phyloP scores from a whole-genome alignment of 1,140 invertebrate genomes.

The Drosophila nigromelanica region DNA sequence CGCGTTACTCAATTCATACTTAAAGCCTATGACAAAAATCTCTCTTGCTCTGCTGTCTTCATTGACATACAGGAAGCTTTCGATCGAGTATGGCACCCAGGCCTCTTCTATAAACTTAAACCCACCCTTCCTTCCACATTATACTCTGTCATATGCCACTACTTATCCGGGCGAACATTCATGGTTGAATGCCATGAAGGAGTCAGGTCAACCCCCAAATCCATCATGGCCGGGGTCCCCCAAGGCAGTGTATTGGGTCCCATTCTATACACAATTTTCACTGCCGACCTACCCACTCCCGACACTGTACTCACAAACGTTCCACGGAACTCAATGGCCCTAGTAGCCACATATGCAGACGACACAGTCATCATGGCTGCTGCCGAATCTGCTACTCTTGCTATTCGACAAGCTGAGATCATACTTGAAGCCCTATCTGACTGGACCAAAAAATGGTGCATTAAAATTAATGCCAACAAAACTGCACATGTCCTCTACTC shows the following conservation, averaged over 20 bases:
- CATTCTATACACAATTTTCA: background rate
- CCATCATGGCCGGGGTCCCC: no score
- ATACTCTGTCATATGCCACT: background rate
- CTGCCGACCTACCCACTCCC: background rate
- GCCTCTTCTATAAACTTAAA: slow-evolving; percentile 18
- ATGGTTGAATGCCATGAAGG: no score
- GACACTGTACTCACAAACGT: background rate
- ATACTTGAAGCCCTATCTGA: background rate
- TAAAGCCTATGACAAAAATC: slow-evolving; percentile 1
- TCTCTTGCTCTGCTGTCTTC: slow-evolving; percentile 18
- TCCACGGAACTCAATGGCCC: no score
- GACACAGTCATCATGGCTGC: slow-evolving; percentile 18
- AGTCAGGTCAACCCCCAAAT: no score
- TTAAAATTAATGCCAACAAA: slow-evolving; percentile 11
- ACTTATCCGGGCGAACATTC: no score
- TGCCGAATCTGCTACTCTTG: background rate
- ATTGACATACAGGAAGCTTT: slow-evolving; percentile 32
- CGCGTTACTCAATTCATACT: slow-evolving; percentile 10
- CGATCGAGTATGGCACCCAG: slow-evolving; percentile 29
- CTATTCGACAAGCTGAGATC: background rate
- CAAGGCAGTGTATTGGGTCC: no score
- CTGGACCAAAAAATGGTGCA: slow-evolving; percentile 20
- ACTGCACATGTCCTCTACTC: slow-evolving; percentile 11
- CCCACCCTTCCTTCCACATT: slow-evolving; percentile 2
- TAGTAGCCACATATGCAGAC: slow-evolving; percentile 29